Evolutionary conservation across 2,113 vertebrate genomes (phyloP).

Genomic region (Pseudonaja textilis): DNA sequence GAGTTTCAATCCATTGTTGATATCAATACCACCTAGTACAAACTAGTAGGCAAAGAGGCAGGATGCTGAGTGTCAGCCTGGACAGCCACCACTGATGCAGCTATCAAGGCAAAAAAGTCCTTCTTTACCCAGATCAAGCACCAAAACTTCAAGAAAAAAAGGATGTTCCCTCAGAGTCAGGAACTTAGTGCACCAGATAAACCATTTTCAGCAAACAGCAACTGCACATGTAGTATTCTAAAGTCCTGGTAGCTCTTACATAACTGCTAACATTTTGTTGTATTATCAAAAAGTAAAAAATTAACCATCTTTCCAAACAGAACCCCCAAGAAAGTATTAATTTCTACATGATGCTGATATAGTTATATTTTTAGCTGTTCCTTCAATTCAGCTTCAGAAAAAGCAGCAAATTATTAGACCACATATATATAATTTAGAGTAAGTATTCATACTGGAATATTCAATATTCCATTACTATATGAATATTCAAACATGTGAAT

Average conservation of each 20-base stretch:
- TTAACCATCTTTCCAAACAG: neutral
- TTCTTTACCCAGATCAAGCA: neutral
- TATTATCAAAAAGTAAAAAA: neutral
- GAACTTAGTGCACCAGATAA: neutral
- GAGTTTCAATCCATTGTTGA: neutral
- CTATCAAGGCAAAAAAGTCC: neutral
- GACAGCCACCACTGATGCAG: neutral
- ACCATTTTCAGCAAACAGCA: neutral
- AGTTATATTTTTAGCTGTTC: neutral
- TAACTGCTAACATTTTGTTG: no score
- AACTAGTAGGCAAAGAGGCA: neutral
- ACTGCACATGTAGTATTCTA: neutral
- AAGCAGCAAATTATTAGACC: neutral
- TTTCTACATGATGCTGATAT: neutral
- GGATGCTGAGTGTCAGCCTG: neutral
- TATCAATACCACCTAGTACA: neutral
- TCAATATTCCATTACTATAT: neutral
- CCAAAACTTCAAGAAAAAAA: neutral
- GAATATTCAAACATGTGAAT: neutral
- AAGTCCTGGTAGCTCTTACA: neutral
- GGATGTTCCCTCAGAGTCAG: neutral
- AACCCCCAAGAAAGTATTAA: neutral
- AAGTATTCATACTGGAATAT: neutral
- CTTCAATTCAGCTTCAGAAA: neutral
- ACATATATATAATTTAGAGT: neutral